Evolutionary conservation across 2,113 vertebrate species (phyloP), one percentile per base, ranked within the genome.

Genomic region (Oncorhynchus gorbuscha): DNA sequence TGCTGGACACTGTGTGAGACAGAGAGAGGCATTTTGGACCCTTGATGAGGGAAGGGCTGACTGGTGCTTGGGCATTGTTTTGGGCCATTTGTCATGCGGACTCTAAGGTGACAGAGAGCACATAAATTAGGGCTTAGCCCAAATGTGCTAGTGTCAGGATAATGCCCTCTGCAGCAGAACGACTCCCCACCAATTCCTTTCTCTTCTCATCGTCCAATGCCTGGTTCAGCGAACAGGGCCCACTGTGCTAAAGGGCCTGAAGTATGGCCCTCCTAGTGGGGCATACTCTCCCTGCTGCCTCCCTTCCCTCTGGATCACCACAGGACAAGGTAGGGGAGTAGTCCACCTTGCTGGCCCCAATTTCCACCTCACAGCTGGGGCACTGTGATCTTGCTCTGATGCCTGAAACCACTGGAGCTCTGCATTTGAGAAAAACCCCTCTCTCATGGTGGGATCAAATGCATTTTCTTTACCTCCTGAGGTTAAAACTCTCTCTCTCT

Each of bases 281-380:
- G 81, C 14, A 78, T 85, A 84, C 51, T 73, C 78, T 77, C 83
- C 84, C 84, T 68, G 77, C 85, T 75, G 81, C 62, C 75, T 79
- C 67, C 69, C 81, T 79, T 84, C 78, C 81, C 77, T 83, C 78
- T 65, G 55, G 81, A 59, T 16, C 8, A 39, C 20, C 74, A 73
- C 75, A 77, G 84, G 75, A 82, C 86, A 76, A 72, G 73, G 18
- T 20, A 32, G 30, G 14, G 67, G 30, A 58, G 35, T 75, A 82
- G 66, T 22, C 74, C 64, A 67, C 18, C 70, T 64, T 69, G 39
- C 48, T 48, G 13, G 39, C 59, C 58, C 72, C 24, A 18, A 51
- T 71, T 76, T 82, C 69, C 51, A 61, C 26, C 3, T 78, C 80
- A 76, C 78, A 79, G 67, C 70, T 81, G 65, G 80, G n/a, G 3